Percentiles rank a stretch among this genome's conserved stretches.
These are phyloP conservation scores for Panurus biarmicus DNA, from an alignment of 2,113 vertebrate species.

Conservation along the genomic window DNA sequence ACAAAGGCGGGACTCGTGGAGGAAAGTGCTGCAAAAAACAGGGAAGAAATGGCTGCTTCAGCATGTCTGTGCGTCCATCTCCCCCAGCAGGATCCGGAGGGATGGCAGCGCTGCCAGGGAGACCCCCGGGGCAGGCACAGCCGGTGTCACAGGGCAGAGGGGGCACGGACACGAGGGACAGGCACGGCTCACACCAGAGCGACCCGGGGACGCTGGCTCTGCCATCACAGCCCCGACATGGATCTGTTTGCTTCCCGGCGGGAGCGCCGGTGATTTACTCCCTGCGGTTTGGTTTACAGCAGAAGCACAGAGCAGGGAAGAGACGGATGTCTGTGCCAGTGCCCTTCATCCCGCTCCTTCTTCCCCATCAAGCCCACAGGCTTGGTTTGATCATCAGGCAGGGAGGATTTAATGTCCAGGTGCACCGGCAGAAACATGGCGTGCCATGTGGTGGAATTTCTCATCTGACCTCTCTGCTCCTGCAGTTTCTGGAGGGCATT, in stretches of 20 bases:
- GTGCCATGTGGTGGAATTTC: neutral
- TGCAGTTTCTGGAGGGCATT: neutral
- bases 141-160: neutral
- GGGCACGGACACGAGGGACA: fast-evolving
- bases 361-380: neutral
- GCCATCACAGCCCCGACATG: fast-evolving
- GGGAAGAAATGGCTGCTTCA: neutral
- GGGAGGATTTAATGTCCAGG: neutral
- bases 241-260: neutral
- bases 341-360: neutral
- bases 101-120: fast-evolving
- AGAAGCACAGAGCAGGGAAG: neutral
- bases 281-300: neutral
- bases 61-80: fast-evolving
- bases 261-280: neutral
- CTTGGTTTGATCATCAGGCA: neutral
- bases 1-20: fast-evolving
- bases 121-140: neutral
- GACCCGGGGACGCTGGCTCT: neutral
- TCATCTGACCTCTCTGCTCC: neutral
- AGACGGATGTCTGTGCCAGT: neutral
- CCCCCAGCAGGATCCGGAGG: neutral
- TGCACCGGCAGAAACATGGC: neutral
- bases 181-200: fast-evolving
- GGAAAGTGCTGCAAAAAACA: fast-evolving